Conservation (phyloP, 92 coral and sea anemone species). For the Hydrozoanthus gracilis region DNA sequence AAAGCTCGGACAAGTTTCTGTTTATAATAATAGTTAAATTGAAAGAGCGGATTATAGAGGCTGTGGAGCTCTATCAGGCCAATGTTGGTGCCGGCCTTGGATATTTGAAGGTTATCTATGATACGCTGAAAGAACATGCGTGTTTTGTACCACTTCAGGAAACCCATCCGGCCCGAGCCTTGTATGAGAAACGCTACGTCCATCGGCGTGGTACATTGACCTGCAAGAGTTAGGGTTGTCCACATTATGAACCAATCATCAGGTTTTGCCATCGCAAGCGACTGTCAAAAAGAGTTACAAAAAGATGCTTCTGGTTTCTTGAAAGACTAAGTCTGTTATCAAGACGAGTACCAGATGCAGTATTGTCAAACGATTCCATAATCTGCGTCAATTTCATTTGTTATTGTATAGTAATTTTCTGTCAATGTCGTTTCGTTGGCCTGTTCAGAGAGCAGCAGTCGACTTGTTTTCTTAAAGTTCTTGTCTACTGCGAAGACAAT, state of each 20-base stretch:
- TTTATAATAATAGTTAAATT: slow-evolving; percentile 12
- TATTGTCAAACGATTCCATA: no score
- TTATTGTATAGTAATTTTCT: no score
- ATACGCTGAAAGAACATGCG: slow-evolving; percentile 49
- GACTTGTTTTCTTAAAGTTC: no score
- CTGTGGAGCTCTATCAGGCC: slow-evolving; percentile 34
- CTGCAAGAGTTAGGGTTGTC: slow-evolving; percentile 53
- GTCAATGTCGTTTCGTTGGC: no score
- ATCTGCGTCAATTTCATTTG: no score
- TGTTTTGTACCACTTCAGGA: slow-evolving; percentile 46
- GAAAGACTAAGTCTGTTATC: no score
- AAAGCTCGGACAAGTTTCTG: slow-evolving; percentile 27
- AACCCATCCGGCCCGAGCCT: slow-evolving; percentile 48
- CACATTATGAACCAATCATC: slow-evolving; percentile 32
- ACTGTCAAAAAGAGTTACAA: not conserved
- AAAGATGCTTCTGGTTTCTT: no score
- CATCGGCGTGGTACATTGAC: slow-evolving; percentile 44
- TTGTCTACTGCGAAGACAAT: no score
- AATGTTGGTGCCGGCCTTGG: slow-evolving; percentile 31
- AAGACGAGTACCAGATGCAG: no score
- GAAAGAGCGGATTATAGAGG: slow-evolving; percentile 20
- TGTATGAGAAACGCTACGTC: slow-evolving; percentile 48
- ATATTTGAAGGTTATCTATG: slow-evolving; percentile 40
- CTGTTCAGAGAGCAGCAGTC: no score
- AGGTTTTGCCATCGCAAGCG: not conserved